Evolutionary conservation across 2,797 vertebrate genomes (phyloP).

Genomic region (Pristis pectinata): DNA sequence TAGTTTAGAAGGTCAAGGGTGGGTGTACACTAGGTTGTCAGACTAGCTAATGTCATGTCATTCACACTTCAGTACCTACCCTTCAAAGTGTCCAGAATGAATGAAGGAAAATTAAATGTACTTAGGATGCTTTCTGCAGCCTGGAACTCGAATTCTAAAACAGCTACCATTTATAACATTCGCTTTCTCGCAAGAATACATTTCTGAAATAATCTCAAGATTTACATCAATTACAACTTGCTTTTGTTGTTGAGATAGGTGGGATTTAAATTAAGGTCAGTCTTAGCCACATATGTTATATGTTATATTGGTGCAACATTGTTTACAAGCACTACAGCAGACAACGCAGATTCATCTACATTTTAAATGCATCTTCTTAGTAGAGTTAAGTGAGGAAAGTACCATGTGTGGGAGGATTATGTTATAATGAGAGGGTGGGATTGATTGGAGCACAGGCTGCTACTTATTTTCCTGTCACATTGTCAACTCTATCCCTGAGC

Average conservation of each 20-base stretch:
- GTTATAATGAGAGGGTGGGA: background rate
- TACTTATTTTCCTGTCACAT: background rate
- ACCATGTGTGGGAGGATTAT: no score
- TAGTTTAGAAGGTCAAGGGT: background rate
- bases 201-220: background rate
- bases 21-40: background rate
- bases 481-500: no score
- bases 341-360: background rate
- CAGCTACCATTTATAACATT: background rate
- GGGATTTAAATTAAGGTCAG: background rate
- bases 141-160: background rate
- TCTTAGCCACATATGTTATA: background rate
- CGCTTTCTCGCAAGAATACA: background rate
- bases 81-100: background rate
- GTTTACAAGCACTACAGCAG: background rate
- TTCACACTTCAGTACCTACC: background rate
- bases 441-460: background rate
- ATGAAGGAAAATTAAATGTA: background rate
- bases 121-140: background rate
- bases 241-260: background rate
- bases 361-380: background rate
- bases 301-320: background rate
- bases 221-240: background rate
- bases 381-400: background rate
- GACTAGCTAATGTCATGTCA: background rate